A percentile compares a stretch with the other conserved stretches of the same genome.
phyloP scores from a whole-genome alignment of 2,113 vertebrate species.

The Hylia prasina region DNA sequence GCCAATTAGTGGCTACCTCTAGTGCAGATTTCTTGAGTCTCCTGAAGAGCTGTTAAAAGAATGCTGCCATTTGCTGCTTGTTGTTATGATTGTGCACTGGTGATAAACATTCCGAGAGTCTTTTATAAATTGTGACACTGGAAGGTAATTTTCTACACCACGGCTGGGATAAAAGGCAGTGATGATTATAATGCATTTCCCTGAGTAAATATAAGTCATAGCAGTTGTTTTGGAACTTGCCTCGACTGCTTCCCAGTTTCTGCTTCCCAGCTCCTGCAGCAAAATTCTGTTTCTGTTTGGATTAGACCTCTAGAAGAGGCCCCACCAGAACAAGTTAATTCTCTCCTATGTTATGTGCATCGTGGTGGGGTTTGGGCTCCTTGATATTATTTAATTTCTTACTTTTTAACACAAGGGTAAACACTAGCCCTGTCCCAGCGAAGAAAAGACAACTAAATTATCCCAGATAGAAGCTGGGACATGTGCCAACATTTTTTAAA shows the following conservation, averaged over 20 bases:
- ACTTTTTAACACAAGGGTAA: not conserved
- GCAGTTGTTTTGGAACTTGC: not conserved
- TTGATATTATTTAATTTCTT: not conserved
- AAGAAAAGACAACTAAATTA: not conserved
- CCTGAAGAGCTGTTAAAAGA: not conserved
- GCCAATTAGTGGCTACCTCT: not conserved
- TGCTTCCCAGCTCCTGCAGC: not conserved
- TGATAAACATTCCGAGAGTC: slow-evolving; percentile 14
- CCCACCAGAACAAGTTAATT: not conserved
- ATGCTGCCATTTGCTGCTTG: not conserved
- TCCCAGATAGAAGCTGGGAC: not conserved
- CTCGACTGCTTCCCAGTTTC: not conserved
- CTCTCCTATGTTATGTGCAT: not conserved
- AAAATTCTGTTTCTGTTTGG: not conserved
- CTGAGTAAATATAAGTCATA: not conserved
- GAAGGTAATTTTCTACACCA: not conserved
- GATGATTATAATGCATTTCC: not conserved
- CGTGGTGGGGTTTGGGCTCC: not conserved
- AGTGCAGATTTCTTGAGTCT: not conserved
- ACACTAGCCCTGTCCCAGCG: not conserved
- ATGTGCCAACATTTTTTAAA: not conserved
- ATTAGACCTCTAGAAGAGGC: not conserved
- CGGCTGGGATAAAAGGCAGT: slow-evolving; percentile 1
- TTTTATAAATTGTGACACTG: slow-evolving; percentile 14
- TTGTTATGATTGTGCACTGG: not conserved